phyloP scores from a whole-genome alignment of 2,888 invertebrate species.

The Eupithecia subumbrata region DNA sequence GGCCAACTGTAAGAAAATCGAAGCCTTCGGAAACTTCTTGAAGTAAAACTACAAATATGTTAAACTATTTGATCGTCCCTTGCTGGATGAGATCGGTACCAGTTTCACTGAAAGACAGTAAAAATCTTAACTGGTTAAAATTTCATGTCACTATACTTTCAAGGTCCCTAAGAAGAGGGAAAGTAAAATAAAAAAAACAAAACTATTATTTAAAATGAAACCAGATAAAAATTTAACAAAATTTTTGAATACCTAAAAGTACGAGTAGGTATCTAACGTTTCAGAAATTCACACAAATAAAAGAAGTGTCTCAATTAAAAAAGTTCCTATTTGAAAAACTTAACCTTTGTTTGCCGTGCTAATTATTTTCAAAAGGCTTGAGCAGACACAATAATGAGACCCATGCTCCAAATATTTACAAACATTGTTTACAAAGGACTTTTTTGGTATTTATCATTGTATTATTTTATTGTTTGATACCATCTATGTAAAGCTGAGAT shows the following conservation, averaged over 20 bases:
- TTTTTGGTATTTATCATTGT: neutral
- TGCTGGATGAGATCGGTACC: neutral
- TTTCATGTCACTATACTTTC: neutral
- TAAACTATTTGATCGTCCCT: neutral
- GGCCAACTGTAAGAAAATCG: too few species aligned
- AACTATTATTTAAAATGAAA: neutral
- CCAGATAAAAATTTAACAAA: neutral
- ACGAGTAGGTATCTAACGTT: neutral
- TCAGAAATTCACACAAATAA: neutral
- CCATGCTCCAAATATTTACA: slow-evolving; percentile 2
- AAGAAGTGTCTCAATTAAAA: neutral
- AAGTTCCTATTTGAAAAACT: neutral
- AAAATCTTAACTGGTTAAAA: neutral
- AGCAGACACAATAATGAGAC: slow-evolving; percentile 1
- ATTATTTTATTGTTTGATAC: neutral
- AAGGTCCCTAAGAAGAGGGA: neutral
- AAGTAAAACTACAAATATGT: too few species aligned
- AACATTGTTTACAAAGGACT: neutral
- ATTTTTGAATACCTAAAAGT: neutral
- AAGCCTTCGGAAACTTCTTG: neutral
- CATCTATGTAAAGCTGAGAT: neutral
- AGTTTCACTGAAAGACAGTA: neutral
- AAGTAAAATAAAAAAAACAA: too few species aligned
- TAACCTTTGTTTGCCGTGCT: neutral
- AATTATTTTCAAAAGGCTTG: neutral